Conservation (phyloP, 2,888 invertebrate genomes). For the Hydrotaea diabolus region DNA sequence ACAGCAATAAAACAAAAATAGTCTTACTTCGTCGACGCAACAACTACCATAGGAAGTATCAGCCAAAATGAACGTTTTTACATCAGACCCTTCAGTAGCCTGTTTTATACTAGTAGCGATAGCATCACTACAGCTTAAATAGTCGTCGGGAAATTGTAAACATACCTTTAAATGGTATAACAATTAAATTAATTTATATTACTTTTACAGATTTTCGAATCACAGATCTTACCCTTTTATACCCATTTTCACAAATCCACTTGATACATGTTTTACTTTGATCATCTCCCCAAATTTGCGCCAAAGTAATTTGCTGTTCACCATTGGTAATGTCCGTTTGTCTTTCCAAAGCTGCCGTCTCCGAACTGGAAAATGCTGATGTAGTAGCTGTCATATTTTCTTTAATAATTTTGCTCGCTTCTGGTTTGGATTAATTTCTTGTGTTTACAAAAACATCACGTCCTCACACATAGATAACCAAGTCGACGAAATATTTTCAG, state of each 20-base stretch:
- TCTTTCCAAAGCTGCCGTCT: conserved; percentile 76
- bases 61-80: conserved; percentile 89
- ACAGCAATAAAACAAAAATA: too few relatives aligned
- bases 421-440: too few relatives aligned
- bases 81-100: conserved; percentile 74
- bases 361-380: conserved; percentile 78
- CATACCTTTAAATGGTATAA: conserved; percentile 85
- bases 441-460: too few relatives aligned
- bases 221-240: conserved; percentile 83
- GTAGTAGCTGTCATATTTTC: conserved; percentile 68
- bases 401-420: too few relatives aligned
- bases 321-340: conserved; percentile 70
- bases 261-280: conserved; percentile 78
- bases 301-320: conserved; percentile 68
- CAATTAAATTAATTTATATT: not conserved
- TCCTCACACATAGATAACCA: too few relatives aligned
- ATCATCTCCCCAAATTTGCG: conserved; percentile 78
- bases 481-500: too few relatives aligned
- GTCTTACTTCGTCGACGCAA: conserved; percentile 78
- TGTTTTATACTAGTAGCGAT: conserved; percentile 84
- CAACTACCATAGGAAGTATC: conserved; percentile 95
- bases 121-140: conserved; percentile 86
- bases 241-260: conserved; percentile 87
- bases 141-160: conserved; percentile 94
- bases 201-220: not conserved